These are phyloP conservation scores for Aeoliscus strigatus DNA, from an alignment of 2,797 vertebrate species.

Conservation along the genomic window DNA sequence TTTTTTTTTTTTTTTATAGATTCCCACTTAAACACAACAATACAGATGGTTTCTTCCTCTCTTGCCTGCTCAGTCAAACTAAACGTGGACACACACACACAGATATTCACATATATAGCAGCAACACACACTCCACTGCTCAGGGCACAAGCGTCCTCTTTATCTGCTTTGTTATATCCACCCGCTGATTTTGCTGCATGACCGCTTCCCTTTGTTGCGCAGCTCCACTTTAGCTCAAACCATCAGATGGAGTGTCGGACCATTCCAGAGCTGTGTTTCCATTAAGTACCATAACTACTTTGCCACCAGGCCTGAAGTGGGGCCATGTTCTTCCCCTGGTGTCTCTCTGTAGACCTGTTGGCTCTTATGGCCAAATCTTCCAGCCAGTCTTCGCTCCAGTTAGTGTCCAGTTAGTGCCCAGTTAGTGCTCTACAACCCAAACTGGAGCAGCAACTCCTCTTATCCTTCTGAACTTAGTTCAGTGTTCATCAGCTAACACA, in stretches of 20 bases:
- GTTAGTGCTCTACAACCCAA: slow-evolving; percentile 40
- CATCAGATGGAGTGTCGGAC: slow-evolving; percentile 61
- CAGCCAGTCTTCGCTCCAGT: slow-evolving; percentile 40
- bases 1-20: too few relatives aligned
- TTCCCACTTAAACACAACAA: slow-evolving; percentile 16
- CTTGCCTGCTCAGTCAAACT: slow-evolving; percentile 30
- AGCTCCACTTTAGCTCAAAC: slow-evolving; percentile 53
- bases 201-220: slow-evolving; percentile 54
- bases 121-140: slow-evolving; percentile 51
- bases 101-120: slow-evolving; percentile 23
- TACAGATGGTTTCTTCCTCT: slow-evolving; percentile 37
- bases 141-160: slow-evolving; percentile 56
- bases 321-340: slow-evolving; percentile 49
- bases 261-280: slow-evolving; percentile 61
- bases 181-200: slow-evolving; percentile 50
- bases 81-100: slow-evolving; percentile 15
- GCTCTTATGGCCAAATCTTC: slow-evolving; percentile 47
- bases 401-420: too few relatives aligned
- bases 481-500: slow-evolving; percentile 17
- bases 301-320: slow-evolving; percentile 57
- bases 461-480: slow-evolving; percentile 10
- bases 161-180: slow-evolving; percentile 53
- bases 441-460: slow-evolving; percentile 16
- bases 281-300: slow-evolving; percentile 62
- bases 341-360: slow-evolving; percentile 44